Percentiles rank a stretch among this genome's conserved stretches.
phyloP scores from a whole-genome alignment of 2,797 vertebrate genomes.

The Oceanodroma leucorhoa region DNA sequence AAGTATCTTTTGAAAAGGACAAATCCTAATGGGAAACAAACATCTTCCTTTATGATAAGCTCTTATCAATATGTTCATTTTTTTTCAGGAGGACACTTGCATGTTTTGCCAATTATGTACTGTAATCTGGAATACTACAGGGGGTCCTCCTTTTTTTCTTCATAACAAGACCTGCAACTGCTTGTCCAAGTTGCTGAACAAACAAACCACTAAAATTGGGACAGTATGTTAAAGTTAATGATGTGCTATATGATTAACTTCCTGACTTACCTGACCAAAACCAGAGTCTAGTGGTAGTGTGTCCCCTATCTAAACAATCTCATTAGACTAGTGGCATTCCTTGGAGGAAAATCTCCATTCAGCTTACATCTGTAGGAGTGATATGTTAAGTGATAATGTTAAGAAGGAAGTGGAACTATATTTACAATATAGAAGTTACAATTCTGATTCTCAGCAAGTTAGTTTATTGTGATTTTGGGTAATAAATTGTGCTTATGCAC shows the following conservation, averaged over 20 bases:
- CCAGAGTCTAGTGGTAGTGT: background rate
- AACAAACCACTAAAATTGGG: background rate
- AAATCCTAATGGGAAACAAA: background rate
- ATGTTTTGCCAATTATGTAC: constrained; percentile 5
- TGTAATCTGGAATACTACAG: background rate
- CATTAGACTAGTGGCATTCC: background rate
- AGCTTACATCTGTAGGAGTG: background rate
- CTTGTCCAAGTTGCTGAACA: background rate
- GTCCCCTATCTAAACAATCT: background rate
- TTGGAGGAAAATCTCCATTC: background rate
- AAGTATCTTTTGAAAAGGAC: background rate
- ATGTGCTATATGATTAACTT: background rate
- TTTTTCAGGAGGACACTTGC: background rate
- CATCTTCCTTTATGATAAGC: background rate
- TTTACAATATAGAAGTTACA: background rate
- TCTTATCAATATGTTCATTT: background rate
- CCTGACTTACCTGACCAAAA: background rate
- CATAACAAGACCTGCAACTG: background rate
- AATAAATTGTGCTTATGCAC: background rate
- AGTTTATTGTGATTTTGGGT: background rate
- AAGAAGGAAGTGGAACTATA: background rate
- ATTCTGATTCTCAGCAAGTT: background rate
- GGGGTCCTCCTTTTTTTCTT: background rate
- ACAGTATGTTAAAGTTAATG: background rate
- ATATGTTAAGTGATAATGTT: background rate